Evolutionary conservation across 2,797 vertebrate species (phyloP).

Genomic region (Pseudochirops cupreus): DNA sequence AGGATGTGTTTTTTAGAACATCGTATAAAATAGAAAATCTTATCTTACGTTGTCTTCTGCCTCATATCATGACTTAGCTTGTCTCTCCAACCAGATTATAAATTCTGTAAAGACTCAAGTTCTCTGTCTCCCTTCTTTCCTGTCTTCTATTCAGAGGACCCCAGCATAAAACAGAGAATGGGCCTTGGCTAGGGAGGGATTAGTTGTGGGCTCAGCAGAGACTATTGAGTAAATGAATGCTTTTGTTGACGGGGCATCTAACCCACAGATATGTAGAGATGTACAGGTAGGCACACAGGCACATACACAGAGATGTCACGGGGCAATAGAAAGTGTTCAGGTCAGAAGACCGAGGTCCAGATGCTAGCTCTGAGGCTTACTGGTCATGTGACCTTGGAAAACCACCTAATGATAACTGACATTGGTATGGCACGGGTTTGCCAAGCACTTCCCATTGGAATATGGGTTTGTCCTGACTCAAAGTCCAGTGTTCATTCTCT

Average conservation of each 20-base stretch:
- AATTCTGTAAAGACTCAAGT: too few relatives aligned
- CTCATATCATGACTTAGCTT: background rate
- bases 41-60: background rate
- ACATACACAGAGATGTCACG: background rate
- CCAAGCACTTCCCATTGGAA: background rate
- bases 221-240: background rate
- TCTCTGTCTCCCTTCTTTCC: background rate
- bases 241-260: background rate
- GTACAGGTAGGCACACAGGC: background rate
- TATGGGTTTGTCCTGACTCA: background rate
- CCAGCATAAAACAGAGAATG: background rate
- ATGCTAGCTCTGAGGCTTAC: background rate
- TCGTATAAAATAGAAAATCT: background rate
- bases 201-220: background rate
- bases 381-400: background rate
- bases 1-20: background rate
- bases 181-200: background rate
- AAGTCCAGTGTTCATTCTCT: background rate
- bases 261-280: background rate
- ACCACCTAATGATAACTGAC: background rate
- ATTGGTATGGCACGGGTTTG: background rate
- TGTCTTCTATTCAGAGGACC: background rate
- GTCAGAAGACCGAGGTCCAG: background rate
- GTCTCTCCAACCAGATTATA: background rate
- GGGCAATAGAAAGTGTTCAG: background rate